A percentile compares a stretch with the other conserved stretches of the same genome.
phyloP scores from a whole-genome alignment of 1,140 invertebrate species.

The Luehdorfia chinensis region DNA sequence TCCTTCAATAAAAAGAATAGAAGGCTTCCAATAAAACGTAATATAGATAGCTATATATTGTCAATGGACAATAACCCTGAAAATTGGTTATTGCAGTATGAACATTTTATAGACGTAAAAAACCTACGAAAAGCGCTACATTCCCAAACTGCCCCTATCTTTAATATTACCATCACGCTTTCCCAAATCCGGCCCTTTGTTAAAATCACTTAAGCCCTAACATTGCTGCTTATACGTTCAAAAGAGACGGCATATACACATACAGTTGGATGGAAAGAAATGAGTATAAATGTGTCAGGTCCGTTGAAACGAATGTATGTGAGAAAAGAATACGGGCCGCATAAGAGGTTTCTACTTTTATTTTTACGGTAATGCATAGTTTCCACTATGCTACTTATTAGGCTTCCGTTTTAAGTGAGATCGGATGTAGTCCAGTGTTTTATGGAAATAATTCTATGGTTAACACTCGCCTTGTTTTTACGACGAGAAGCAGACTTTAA shows the following conservation, averaged over 20 bases:
- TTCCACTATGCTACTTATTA: conserved; percentile 30
- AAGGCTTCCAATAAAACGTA: no score
- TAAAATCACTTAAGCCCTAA: conserved; percentile 33
- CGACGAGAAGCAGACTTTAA: no score
- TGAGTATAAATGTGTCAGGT: conserved; percentile 17
- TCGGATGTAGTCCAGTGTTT: conserved; percentile 22
- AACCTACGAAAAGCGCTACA: neutral
- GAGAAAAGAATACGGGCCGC: conserved; percentile 21
- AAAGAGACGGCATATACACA: conserved; percentile 20
- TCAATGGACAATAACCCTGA: no score
- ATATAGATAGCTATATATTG: no score
- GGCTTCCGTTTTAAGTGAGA: conserved; percentile 27
- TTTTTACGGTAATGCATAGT: conserved; percentile 44
- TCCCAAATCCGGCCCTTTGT: conserved; percentile 31
- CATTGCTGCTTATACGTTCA: conserved; percentile 10
- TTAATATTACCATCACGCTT: conserved; percentile 35
- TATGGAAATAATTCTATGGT: conserved; percentile 27
- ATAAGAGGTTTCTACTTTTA: conserved; percentile 43
- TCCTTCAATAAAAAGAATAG: no score
- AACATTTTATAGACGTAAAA: conserved; percentile 5
- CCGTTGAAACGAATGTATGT: conserved; percentile 28
- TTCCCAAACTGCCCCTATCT: conserved; percentile 22
- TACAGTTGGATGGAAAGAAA: conserved; percentile 22
- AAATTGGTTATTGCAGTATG: neutral
- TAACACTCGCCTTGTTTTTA: conserved; percentile 8